Base-by-base conservation (phyloP, 2,113 vertebrate genomes). In the Pycnonotus jocosus region DNA sequence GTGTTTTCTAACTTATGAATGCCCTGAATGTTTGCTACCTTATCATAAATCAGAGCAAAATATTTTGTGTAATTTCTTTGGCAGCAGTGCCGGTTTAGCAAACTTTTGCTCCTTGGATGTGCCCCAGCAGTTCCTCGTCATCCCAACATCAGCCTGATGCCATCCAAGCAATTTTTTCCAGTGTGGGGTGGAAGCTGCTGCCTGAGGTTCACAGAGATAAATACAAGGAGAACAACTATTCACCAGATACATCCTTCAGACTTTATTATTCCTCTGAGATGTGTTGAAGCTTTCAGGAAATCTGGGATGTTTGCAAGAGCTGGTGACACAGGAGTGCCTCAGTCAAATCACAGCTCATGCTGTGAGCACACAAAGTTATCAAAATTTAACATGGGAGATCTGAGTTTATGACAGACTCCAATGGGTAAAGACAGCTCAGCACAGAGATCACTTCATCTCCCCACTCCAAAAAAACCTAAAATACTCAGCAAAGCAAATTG, bases 261-360 rank as follows among this genome's bases (percentile, higher is more conserved):
- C 20, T 37, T 33, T 12, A 18, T 45, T 21, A 24, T 45, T 47
- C 35, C 40, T 40, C 60, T 56, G 56, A 64, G 42, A 9, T 57
- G 24, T 19, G 48, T 11, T 4, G 4, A 68, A 68, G 64, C 47
- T 71, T 60, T 68, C 48, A 28, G n/a, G 51, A 74, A 66, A 12
- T 15, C 27, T 7, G 18, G 25, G n/a, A 17, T 12, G 23, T 18
- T 48, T 53, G 17, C 1, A 2, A 38, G 56, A 72, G 11, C 30
- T 16, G 35, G 22, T 0, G 1, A 30, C 30, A 4, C 0, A 1
- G 35, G n/a, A 0, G 0, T 24, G 35, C 22, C 61, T 56, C 81
- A 53, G 45, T 8, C 45, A 27, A 6, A 48, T 4, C 64, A 23
- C 53, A 79, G 38, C 33, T 21, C 20, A 3, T 10, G 40, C 45